These are phyloP conservation scores for Selene dorsalis DNA, from an alignment of 2,797 vertebrate genomes.

Conservation along the genomic window DNA sequence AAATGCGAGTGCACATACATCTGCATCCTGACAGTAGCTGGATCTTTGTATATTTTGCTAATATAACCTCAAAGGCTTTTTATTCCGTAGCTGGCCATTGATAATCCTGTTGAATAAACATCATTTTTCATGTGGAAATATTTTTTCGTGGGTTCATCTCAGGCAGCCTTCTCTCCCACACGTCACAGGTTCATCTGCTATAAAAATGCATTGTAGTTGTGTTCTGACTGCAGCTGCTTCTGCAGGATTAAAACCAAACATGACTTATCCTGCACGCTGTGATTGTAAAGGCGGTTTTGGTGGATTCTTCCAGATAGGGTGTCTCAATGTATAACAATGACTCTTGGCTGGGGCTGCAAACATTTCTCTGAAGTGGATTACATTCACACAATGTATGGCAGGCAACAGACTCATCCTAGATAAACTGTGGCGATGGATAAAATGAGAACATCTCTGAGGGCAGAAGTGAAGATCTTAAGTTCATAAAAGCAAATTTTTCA, in stretches of 20 bases:
- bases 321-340: constrained; percentile 69
- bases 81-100: constrained; percentile 41
- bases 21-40: constrained; percentile 45
- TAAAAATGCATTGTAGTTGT: constrained; percentile 54
- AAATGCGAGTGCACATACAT: constrained; percentile 35
- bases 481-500: constrained; percentile 25
- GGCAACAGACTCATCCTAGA: constrained; percentile 65
- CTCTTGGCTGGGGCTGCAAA: constrained; percentile 70
- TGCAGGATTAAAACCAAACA: constrained; percentile 78
- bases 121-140: constrained; percentile 65
- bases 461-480: constrained; percentile 34
- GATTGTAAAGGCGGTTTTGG: constrained; percentile 65
- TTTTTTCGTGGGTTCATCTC: constrained; percentile 63
- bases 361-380: constrained; percentile 77
- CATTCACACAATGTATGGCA: constrained; percentile 69
- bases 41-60: constrained; percentile 57
- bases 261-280: constrained; percentile 68
- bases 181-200: constrained; percentile 55
- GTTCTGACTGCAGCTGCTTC: constrained; percentile 62
- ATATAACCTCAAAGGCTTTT: constrained; percentile 60
- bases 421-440: constrained; percentile 64
- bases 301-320: constrained; percentile 66
- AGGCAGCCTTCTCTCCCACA: constrained; percentile 52
- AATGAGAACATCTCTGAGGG: constrained; percentile 44
- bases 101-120: constrained; percentile 76